Evolutionary conservation across 1,140 invertebrate genomes (phyloP), one percentile per base, ranked within the genome.

Genomic region (Caenorhabditis tropicalis): DNA sequence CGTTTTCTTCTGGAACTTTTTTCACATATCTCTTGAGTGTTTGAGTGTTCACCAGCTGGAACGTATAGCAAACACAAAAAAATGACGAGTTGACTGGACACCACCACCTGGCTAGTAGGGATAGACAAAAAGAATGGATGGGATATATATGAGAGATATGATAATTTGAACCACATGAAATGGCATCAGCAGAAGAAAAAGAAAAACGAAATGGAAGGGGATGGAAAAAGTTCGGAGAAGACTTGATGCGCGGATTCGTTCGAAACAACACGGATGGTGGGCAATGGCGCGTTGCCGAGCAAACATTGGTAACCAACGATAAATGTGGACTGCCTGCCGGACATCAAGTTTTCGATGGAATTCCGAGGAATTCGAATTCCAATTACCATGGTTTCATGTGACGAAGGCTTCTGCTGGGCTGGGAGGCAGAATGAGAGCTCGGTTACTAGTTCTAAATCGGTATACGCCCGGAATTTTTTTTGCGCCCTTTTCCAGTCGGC

Each of bases 31-130:
- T 74, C 65, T 74, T 74, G 36, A 74, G 65, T 74, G 65, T 74
- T 74, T 43, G 65, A 74, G 65, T 74, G 65, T 74, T 74, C 65
- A 74, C 5, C 65, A 74, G 65, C 65, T 74, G 65, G 65, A 74
- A 74, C 65, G 65, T 74, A 74, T 74, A 74, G 65, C 65, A 74
- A 74, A 74, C 65, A 74, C 65, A 65, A 65, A 74, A 74, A 74
- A 65, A 43, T 74, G 65, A 43, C 65, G 65, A 74, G 65, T 74
- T 74, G 65, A 21, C 65, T 65, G 58, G 31, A 36, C 29, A 29
- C 12, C 65, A 74, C 65, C 65, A 43, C 36, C 19, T 6, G 65
- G 29, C 58, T 33, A 65, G 58, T 36, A 56, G 29, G n/a, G 36
- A 65, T 19, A 36, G 29, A 29, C n/a, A 65, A 33, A 74, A 46